A percentile compares a stretch with the other conserved stretches of the same genome.
Evolutionary conservation across 2,888 invertebrate genomes (phyloP).

Genomic region (Ormyrus pomaceus): DNA sequence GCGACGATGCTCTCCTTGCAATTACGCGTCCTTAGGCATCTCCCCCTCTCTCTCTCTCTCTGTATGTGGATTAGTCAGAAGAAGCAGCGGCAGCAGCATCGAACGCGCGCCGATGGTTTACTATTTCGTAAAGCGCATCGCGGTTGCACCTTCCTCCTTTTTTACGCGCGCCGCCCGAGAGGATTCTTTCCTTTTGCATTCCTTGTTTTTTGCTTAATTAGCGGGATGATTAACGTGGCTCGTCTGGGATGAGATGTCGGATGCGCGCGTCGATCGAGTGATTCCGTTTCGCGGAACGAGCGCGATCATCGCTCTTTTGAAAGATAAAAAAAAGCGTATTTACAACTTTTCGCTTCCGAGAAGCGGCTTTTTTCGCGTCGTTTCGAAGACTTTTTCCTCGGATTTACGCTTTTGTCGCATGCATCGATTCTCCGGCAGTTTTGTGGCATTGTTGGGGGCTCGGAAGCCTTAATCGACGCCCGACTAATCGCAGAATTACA

Average conservation of each 20-base stretch:
- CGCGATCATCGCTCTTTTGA: too few relatives aligned
- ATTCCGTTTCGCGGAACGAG: too few relatives aligned
- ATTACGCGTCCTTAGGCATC: constrained; percentile 1
- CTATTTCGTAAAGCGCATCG: background rate
- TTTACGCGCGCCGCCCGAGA: background rate
- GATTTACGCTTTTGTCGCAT: constrained; percentile 27
- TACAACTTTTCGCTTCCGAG: too few relatives aligned
- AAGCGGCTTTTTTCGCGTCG: too few relatives aligned
- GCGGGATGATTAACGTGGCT: constrained; percentile 33
- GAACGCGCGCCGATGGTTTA: too few relatives aligned
- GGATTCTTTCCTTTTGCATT: background rate
- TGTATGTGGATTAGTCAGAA: too few relatives aligned
- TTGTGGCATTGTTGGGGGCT: constrained; percentile 16
- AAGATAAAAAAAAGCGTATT: too few relatives aligned
- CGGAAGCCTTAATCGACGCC: background rate
- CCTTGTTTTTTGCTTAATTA: constrained; percentile 27
- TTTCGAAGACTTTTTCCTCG: background rate
- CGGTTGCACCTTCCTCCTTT: background rate
- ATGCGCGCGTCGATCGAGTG: too few relatives aligned
- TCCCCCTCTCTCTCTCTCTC: too few relatives aligned
- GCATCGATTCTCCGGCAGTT: constrained; percentile 2
- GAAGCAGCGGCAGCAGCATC: too few relatives aligned
- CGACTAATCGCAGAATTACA: constrained; percentile 12
- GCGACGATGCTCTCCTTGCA: background rate
- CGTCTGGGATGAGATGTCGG: background rate